Conservation (phyloP, 1,140 invertebrate genomes). For the Carcinoscorpius rotundicauda region DNA sequence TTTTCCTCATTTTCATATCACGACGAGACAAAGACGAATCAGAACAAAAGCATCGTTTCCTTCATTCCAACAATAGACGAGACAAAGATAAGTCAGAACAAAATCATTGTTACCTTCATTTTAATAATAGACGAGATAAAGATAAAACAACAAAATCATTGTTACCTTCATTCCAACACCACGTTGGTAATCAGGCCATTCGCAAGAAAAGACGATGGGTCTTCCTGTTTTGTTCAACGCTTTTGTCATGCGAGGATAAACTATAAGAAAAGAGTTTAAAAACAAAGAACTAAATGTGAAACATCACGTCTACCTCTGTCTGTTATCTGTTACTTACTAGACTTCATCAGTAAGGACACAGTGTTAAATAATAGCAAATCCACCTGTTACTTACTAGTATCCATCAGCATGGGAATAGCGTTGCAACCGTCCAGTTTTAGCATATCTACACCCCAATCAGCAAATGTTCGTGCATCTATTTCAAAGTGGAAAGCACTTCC, state of each 20-base stretch:
- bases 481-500: conserved; percentile 76
- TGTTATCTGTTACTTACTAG: no score
- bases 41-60: no score
- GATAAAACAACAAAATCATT: no score
- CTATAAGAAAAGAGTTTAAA: conserved; percentile 22
- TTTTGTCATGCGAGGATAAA: conserved; percentile 33
- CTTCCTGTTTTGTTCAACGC: conserved; percentile 34
- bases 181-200: conserved; percentile 36
- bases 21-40: no score
- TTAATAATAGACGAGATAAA: no score
- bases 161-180: conserved; percentile 8
- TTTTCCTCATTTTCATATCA: no score
- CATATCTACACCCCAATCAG: conserved; percentile 93
- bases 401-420: conserved; percentile 66
- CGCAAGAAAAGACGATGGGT: conserved; percentile 37
- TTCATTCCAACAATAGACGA: no score
- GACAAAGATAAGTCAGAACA: no score
- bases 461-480: conserved; percentile 78
- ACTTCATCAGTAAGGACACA: no score
- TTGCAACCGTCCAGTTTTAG: conserved; percentile 95
- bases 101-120: no score
- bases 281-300: neutral
- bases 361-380: no score
- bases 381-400: conserved; percentile 29
- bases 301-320: neutral